phyloP scores from a whole-genome alignment of 2,113 vertebrate species.

The Notothenia rossii region DNA sequence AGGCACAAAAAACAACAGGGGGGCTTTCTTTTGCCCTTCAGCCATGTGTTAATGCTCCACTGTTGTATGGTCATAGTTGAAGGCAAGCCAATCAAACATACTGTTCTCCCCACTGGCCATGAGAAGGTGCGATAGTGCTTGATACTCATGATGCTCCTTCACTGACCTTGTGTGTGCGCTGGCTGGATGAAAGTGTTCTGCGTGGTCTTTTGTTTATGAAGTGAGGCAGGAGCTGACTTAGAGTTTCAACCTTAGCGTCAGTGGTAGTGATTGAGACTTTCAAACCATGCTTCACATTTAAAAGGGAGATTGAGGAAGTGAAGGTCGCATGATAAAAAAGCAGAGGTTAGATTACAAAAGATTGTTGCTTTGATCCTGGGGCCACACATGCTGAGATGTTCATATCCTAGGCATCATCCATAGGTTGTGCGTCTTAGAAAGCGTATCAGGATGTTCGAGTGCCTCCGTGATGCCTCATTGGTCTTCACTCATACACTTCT shows the following conservation, averaged over 20 bases:
- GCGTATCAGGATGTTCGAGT: conserved; percentile 64
- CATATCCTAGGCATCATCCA: conserved; percentile 46
- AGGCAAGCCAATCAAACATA: conserved; percentile 45
- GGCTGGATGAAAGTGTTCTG: conserved; percentile 34
- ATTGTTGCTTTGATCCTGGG: conserved; percentile 36
- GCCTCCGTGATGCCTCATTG: conserved; percentile 67
- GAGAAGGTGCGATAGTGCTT: conserved; percentile 51
- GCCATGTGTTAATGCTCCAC: conserved; percentile 25
- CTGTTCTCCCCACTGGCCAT: conserved; percentile 44
- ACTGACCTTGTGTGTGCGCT: conserved; percentile 58
- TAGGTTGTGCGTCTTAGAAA: conserved; percentile 51
- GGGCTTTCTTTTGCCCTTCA: conserved; percentile 34
- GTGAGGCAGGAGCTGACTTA: conserved; percentile 42
- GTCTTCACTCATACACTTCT: conserved; percentile 57
- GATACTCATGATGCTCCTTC: conserved; percentile 43
- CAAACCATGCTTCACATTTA: conserved; percentile 32
- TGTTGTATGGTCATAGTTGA: conserved; percentile 37
- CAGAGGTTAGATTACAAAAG: conserved; percentile 5
- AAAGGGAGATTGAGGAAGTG: not conserved
- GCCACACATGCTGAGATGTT: conserved; percentile 55
- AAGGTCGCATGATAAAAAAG: not conserved
- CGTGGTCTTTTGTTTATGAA: conserved; percentile 47
- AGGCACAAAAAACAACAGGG: conserved; percentile 13
- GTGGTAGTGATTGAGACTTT: conserved; percentile 29
- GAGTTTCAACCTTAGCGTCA: conserved; percentile 22